Evolutionary conservation across 2,113 vertebrate species (phyloP).

Genomic region (Cyphomyrus plagiostoma): DNA sequence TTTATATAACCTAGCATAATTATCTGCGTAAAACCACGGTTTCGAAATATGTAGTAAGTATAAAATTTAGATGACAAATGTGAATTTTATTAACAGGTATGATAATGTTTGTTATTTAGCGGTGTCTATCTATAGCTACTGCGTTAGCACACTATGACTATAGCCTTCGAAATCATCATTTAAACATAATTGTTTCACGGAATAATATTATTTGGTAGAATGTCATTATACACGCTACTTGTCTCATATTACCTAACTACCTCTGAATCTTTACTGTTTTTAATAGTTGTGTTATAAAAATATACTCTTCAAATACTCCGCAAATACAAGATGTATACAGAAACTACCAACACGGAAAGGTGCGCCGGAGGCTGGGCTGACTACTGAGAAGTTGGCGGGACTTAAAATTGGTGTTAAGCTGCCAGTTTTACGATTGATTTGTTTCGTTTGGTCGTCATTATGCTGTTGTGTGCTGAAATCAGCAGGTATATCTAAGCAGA

Average conservation of each 20-base stretch:
- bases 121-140: not conserved
- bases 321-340: not conserved
- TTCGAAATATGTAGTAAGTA: not conserved
- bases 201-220: not conserved
- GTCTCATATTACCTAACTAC: not conserved
- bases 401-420: conserved; percentile 19
- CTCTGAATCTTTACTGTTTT: not conserved
- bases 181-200: not conserved
- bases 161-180: not conserved
- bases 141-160: not conserved
- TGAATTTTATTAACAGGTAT: not conserved
- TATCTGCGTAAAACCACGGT: not conserved
- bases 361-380: not conserved
- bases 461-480: not conserved
- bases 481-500: not conserved
- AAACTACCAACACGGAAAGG: not conserved
- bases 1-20: not conserved
- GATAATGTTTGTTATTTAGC: not conserved
- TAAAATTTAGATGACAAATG: not conserved
- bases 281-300: not conserved
- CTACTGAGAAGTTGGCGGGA: not conserved
- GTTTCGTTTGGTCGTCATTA: not conserved
- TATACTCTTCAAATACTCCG: not conserved
- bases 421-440: conserved; percentile 16
- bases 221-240: not conserved